These are phyloP conservation scores for Dusona sp. DNA, from an alignment of 2,888 invertebrate species.

Conservation along the genomic window DNA sequence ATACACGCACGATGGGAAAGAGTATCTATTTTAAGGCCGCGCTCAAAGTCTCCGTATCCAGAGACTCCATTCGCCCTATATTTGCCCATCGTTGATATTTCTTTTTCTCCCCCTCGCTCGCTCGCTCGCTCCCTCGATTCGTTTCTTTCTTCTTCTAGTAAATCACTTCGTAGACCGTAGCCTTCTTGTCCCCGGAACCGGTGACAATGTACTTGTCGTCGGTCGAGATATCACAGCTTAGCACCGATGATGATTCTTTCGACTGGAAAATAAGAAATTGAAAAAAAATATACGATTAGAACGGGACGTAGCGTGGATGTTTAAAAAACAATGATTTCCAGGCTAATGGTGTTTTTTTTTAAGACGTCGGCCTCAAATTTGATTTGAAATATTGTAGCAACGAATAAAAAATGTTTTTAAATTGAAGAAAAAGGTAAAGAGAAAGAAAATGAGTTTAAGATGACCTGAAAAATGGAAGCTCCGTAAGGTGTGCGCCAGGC, in stretches of 20 bases:
- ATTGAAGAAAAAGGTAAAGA: not conserved
- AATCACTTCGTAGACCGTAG: constrained; percentile 98
- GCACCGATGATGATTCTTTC: constrained; percentile 98
- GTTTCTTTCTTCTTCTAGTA: constrained; percentile 86
- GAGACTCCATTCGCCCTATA: constrained; percentile 28
- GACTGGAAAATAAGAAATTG: constrained; percentile 87
- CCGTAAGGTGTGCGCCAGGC: constrained; percentile 99
- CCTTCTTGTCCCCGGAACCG: constrained; percentile 99
- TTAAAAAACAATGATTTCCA: no score
- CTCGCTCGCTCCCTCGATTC: not conserved
- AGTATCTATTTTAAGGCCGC: constrained; percentile 66
- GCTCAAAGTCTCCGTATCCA: constrained; percentile 54
- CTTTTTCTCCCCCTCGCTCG: not conserved
- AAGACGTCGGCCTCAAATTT: no score
- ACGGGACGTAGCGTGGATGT: not conserved
- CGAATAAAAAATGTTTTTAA: not conserved
- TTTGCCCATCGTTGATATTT: not conserved
- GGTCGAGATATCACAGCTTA: constrained; percentile 98
- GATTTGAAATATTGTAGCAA: no score
- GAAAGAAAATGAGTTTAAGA: not conserved
- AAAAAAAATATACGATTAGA: not conserved
- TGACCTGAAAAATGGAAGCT: constrained; percentile 98
- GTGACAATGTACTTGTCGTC: constrained; percentile 99
- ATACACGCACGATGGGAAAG: constrained; percentile 63
- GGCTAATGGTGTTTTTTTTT: no score